These are phyloP conservation scores for Girardinichthys multiradiatus DNA, from an alignment of 2,113 vertebrate species.

Conservation along the genomic window DNA sequence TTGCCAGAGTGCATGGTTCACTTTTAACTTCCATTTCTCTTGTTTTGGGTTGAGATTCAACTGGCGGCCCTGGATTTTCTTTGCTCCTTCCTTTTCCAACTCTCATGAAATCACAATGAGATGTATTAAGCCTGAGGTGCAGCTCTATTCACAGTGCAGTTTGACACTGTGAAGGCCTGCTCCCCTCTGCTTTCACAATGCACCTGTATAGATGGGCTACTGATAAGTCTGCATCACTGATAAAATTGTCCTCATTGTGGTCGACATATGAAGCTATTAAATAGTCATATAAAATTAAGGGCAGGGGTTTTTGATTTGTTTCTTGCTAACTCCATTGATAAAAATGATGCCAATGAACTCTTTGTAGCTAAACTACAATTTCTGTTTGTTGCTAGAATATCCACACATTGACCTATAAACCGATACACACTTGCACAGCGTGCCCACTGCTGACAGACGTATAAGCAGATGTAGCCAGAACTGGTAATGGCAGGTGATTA, in stretches of 20 bases:
- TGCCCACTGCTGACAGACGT: constrained; percentile 89
- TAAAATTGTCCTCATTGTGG: constrained; percentile 27
- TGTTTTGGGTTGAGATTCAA: constrained; percentile 62
- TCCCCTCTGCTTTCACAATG: constrained; percentile 59
- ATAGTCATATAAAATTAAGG: constrained; percentile 17
- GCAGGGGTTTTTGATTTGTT: constrained; percentile 16
- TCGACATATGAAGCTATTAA: constrained; percentile 27
- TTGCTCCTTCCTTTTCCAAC: constrained; percentile 51
- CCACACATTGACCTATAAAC: constrained; percentile 24
- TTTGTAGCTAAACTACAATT: constrained; percentile 42
- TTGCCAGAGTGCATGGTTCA: constrained; percentile 68
- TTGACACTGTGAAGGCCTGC: constrained; percentile 72
- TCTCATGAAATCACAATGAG: constrained; percentile 82
- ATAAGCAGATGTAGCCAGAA: constrained; percentile 91
- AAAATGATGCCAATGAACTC: constrained; percentile 4
- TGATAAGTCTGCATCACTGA: constrained; percentile 49
- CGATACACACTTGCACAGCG: constrained; percentile 50
- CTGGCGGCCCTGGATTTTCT: constrained; percentile 57
- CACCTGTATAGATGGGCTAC: constrained; percentile 52
- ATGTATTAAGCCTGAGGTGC: constrained; percentile 79
- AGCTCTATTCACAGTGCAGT: constrained; percentile 77
- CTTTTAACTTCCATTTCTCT: constrained; percentile 76
- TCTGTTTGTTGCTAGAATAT: constrained; percentile 42
- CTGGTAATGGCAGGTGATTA: constrained; percentile 99
- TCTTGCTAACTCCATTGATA: background rate